Conservation (phyloP, 2,113 vertebrate species). For the Fulmarus glacialis region DNA sequence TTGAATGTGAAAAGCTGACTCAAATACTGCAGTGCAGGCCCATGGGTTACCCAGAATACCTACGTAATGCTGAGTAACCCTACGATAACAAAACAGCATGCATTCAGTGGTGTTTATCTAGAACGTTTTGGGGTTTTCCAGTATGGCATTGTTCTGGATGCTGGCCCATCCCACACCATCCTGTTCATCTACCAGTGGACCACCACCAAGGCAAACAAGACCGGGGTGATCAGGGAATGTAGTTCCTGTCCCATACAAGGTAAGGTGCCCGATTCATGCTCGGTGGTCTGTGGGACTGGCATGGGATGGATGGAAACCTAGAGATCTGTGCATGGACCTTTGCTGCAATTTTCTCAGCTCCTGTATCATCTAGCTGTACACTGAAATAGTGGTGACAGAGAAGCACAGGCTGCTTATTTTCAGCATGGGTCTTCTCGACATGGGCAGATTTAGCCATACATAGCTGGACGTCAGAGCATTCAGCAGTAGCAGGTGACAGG, state of each 20-base stretch:
- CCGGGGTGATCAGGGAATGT: slow-evolving; percentile 31
- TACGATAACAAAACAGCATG: not conserved
- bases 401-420: not conserved
- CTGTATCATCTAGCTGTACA: not conserved
- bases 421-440: fast-evolving
- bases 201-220: not conserved
- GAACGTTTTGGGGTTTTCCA: not conserved
- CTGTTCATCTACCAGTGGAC: slow-evolving; percentile 59
- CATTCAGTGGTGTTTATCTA: not conserved
- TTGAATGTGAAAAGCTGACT: not conserved
- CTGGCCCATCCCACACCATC: not conserved
- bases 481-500: not conserved
- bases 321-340: not conserved
- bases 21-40: not conserved
- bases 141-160: slow-evolving; percentile 52
- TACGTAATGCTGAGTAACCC: fast-evolving
- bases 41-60: not conserved
- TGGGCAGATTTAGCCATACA: not conserved
- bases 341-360: not conserved
- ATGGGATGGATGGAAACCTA: not conserved
- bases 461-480: not conserved
- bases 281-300: not conserved
- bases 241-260: slow-evolving; percentile 39
- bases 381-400: not conserved
- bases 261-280: not conserved